Percentiles rank a stretch among this genome's conserved stretches.
Conservation (phyloP, 1,140 invertebrate species). For the Papilio polytes region DNA sequence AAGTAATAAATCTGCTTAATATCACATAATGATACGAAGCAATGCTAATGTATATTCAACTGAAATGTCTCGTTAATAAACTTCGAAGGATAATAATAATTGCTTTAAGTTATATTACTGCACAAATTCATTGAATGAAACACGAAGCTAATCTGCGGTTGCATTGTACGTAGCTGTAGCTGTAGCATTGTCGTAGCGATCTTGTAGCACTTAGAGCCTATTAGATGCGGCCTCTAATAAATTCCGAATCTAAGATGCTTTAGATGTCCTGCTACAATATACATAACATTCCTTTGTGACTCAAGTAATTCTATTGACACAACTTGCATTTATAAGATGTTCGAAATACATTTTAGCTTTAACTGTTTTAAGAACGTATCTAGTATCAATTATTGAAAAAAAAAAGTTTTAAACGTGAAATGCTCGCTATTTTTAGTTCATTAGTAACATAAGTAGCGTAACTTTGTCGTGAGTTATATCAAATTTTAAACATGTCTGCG, state of each 20-base stretch:
- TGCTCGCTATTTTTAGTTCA: no score
- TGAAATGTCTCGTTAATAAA: constrained; percentile 10
- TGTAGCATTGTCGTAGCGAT: constrained; percentile 52
- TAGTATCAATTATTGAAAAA: no score
- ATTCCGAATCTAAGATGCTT: constrained; percentile 50
- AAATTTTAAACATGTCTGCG: background rate
- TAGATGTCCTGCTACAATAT: background rate
- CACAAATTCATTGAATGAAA: constrained; percentile 39
- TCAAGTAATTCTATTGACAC: background rate
- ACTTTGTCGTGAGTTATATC: background rate
- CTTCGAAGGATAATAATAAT: constrained; percentile 12
- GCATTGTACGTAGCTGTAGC: constrained; percentile 47
- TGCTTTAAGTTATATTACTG: constrained; percentile 26
- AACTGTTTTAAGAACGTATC: no score
- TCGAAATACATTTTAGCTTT: no score
- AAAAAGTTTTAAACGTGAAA: no score
- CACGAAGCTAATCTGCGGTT: constrained; percentile 37
- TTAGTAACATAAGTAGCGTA: background rate
- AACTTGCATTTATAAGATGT: background rate
- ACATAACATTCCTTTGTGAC: background rate
- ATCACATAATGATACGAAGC: background rate
- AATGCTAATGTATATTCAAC: constrained; percentile 1
- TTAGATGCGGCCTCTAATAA: constrained; percentile 56
- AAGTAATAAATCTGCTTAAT: background rate
- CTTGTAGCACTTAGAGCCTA: constrained; percentile 55